phyloP scores from a whole-genome alignment of 2,797 vertebrate genomes.

The Microchirus variegatus region DNA sequence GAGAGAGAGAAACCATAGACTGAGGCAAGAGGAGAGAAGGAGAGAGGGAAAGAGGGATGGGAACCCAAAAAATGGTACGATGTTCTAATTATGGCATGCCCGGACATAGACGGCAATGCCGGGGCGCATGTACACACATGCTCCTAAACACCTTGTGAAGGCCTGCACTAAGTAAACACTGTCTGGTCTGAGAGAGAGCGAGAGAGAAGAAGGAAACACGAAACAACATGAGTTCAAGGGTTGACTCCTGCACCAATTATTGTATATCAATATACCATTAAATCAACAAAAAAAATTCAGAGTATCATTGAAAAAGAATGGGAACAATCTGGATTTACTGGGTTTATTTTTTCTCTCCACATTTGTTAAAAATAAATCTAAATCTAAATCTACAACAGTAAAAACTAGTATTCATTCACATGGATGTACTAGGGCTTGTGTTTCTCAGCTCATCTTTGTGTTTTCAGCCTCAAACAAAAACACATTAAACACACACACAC shows the following conservation, averaged over 20 bases:
- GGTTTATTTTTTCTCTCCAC: not conserved
- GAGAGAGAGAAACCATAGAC: slow-evolving; percentile 55
- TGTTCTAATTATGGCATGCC: slow-evolving; percentile 85
- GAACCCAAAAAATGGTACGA: slow-evolving; percentile 77
- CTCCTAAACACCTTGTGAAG: slow-evolving; percentile 76
- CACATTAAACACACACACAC: not conserved
- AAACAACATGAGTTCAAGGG: slow-evolving; percentile 66
- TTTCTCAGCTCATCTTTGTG: not conserved
- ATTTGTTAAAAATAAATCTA: not conserved
- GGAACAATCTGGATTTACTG: not conserved
- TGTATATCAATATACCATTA: slow-evolving; percentile 39
- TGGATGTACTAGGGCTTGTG: not conserved
- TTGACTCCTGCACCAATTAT: slow-evolving; percentile 23
- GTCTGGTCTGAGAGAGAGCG: slow-evolving; percentile 63
- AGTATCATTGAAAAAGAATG: not conserved
- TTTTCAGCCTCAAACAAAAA: not conserved
- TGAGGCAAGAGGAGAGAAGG: slow-evolving; percentile 59
- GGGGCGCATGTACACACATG: slow-evolving; percentile 80
- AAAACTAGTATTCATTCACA: not conserved
- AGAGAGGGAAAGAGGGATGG: slow-evolving; percentile 71
- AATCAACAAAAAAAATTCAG: slow-evolving; percentile 33
- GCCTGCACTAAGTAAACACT: slow-evolving; percentile 75
- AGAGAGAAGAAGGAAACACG: slow-evolving; percentile 23
- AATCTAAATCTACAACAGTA: not conserved
- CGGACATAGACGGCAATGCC: slow-evolving; percentile 79